Evolutionary conservation across 2,888 invertebrate genomes (phyloP).

Genomic region (Lasioglossum lativentre): DNA sequence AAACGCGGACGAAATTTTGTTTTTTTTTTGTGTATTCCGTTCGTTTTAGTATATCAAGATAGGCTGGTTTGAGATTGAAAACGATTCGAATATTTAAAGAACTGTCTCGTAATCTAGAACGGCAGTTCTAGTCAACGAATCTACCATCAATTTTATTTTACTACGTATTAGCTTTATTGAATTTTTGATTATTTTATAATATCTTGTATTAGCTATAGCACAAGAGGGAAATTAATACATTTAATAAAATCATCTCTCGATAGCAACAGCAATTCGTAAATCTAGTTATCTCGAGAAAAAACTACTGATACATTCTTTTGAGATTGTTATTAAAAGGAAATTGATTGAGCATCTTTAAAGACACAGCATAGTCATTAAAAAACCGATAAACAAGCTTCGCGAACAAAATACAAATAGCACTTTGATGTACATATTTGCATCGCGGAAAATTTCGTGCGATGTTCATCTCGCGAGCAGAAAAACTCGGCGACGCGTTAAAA

Average conservation of each 20-base stretch:
- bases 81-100: neutral
- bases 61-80: slow-evolving; percentile 25
- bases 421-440: neutral
- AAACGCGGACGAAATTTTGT: slow-evolving; percentile 15
- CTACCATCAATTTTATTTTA: neutral
- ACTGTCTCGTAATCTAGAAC: neutral
- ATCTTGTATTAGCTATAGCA: neutral
- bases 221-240: no score
- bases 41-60: slow-evolving; percentile 21
- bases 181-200: neutral
- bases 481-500: slow-evolving; percentile 5
- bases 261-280: neutral
- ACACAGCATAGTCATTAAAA: neutral
- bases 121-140: neutral
- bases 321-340: neutral
- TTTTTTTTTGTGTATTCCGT: neutral
- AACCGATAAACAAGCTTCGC: neutral
- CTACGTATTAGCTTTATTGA: neutral
- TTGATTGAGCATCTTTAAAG: neutral
- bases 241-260: neutral
- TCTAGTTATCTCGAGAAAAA: neutral
- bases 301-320: neutral
- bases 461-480: neutral
- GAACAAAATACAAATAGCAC: neutral
- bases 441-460: neutral